Conservation (phyloP, 2,113 vertebrate species). For the Pelvicachromis taeniatus region DNA sequence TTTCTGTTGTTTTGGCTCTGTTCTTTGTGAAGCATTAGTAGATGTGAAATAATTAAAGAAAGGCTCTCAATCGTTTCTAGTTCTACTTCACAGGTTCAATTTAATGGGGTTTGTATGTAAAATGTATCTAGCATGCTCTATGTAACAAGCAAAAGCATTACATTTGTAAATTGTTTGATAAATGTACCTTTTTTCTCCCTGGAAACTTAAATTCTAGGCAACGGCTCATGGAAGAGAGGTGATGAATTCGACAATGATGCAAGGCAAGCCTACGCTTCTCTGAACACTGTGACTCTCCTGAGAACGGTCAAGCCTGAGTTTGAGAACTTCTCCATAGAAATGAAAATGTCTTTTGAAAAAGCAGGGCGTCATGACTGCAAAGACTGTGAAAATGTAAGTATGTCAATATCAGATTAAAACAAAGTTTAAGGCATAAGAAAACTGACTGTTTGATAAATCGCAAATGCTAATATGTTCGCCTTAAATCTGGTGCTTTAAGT, state of each 20-base stretch:
- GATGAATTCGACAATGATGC: constrained; percentile 90
- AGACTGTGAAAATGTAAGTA: constrained; percentile 89
- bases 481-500: not conserved
- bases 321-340: constrained; percentile 91
- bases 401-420: not conserved
- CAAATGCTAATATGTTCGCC: not conserved
- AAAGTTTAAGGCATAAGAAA: not conserved
- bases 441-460: not conserved
- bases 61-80: not conserved
- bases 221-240: constrained; percentile 93
- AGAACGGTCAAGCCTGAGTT: constrained; percentile 93
- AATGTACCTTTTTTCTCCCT: not conserved
- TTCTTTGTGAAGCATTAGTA: not conserved
- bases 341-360: constrained; percentile 85
- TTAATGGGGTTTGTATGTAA: not conserved
- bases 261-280: constrained; percentile 84
- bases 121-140: not conserved
- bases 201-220: constrained; percentile 72
- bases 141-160: not conserved
- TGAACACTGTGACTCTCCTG: constrained; percentile 91
- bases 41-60: not conserved
- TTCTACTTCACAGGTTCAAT: not conserved
- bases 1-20: not conserved
- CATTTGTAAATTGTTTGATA: not conserved
- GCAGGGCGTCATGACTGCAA: constrained; percentile 69